Evolutionary conservation across 2,888 invertebrate species (phyloP).

Genomic region (Masnerella sp.): DNA sequence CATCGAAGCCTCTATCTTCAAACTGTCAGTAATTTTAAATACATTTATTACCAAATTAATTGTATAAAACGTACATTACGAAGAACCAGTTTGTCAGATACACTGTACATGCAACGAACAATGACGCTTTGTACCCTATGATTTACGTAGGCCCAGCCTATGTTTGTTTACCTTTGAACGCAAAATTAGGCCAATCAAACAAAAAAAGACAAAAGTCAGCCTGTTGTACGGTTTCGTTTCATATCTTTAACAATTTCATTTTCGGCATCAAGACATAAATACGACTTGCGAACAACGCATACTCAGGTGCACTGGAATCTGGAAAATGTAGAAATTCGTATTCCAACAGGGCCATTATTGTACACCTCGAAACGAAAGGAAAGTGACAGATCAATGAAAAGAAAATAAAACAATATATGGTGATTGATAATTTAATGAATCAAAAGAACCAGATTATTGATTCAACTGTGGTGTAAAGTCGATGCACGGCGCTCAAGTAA

Average conservation of each 20-base stretch:
- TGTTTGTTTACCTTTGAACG: constrained; percentile 29
- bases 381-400: neutral
- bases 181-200: constrained; percentile 44
- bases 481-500: too few species aligned
- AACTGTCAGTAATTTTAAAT: constrained; percentile 65
- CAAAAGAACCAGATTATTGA: too few species aligned
- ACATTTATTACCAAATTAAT: constrained; percentile 74
- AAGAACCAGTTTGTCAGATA: constrained; percentile 67
- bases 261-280: too few species aligned
- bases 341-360: constrained; percentile 31
- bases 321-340: too few species aligned
- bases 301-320: too few species aligned
- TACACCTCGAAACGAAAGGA: constrained; percentile 21
- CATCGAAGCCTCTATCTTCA: constrained; percentile 28
- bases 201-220: constrained; percentile 14
- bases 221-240: constrained; percentile 4
- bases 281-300: constrained; percentile 44
- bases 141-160: constrained; percentile 73
- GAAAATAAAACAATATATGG: neutral
- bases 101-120: constrained; percentile 71
- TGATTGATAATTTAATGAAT: too few species aligned
- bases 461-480: too few species aligned
- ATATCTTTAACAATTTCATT: too few species aligned
- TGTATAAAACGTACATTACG: constrained; percentile 76
- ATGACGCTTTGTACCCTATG: constrained; percentile 70